Conservation (phyloP, 2,888 invertebrate genomes). For the Exocentrus adspersus region DNA sequence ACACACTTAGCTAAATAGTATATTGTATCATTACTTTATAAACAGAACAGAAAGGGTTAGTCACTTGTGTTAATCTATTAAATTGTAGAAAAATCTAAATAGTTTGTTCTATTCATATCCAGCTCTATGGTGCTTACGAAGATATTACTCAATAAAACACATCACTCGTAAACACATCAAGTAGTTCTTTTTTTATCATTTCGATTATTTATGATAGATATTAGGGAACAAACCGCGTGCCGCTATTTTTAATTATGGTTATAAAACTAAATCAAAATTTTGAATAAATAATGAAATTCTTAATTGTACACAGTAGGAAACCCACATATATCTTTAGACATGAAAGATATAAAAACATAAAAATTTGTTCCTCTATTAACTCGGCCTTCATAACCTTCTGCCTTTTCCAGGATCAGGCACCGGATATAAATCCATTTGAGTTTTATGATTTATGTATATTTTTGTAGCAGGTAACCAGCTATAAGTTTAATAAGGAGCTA, state of each 20-base stretch:
- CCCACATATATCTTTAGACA: conserved; percentile 41
- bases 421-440: conserved; percentile 6
- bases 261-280: conserved; percentile 46
- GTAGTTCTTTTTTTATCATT: conserved; percentile 2
- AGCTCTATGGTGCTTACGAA: not conserved
- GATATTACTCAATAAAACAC: not conserved
- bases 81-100: not conserved
- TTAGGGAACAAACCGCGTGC: conserved; percentile 11
- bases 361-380: conserved; percentile 21
- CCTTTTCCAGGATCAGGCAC: conserved; percentile 1
- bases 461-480: not conserved
- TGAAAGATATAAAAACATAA: conserved; percentile 25
- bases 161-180: conserved; percentile 18
- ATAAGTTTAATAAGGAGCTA: too few species aligned
- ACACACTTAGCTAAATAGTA: too few species aligned
- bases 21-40: too few species aligned
- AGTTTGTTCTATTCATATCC: not conserved
- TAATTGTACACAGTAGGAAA: conserved; percentile 49
- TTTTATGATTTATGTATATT: conserved; percentile 18
- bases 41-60: too few species aligned
- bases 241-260: conserved; percentile 35
- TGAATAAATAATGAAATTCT: conserved; percentile 48
- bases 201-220: conserved; percentile 22
- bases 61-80: not conserved
- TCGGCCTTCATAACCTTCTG: conserved; percentile 12